phyloP scores from a whole-genome alignment of 1,140 invertebrate species.

The Pogonomyrmex barbatus region DNA sequence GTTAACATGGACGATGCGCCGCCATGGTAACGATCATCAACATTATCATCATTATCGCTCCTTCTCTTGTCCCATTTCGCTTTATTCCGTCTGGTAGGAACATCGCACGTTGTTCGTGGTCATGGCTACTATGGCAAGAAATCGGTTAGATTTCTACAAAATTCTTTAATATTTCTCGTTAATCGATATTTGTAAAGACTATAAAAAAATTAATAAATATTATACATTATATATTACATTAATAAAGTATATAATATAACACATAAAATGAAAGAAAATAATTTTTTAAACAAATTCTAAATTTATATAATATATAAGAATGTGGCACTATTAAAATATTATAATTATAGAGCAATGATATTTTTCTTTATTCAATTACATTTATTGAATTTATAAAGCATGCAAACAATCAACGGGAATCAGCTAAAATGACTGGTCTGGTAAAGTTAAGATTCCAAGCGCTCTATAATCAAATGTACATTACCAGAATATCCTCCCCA shows the following conservation, averaged over 20 bases:
- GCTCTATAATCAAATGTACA: conserved; percentile 84
- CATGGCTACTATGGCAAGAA: conserved; percentile 74
- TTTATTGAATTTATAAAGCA: conserved; percentile 41
- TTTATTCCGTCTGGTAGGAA: conserved; percentile 68
- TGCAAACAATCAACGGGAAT: background rate
- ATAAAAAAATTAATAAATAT: background rate
- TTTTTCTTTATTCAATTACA: background rate
- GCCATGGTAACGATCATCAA: conserved; percentile 83
- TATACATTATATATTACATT: no score
- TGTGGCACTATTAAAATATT: background rate
- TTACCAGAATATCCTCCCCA: conserved; percentile 79
- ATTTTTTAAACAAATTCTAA: background rate
- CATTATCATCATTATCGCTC: conserved; percentile 84
- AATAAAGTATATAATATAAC: background rate
- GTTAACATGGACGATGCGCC: conserved; percentile 77
- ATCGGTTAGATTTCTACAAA: background rate
- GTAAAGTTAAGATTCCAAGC: conserved; percentile 52
- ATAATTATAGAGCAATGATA: background rate
- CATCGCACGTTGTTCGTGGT: conserved; percentile 77
- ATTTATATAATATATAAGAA: background rate
- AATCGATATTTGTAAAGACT: background rate
- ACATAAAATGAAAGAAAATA: conserved; percentile 1
- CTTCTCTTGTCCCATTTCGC: conserved; percentile 72
- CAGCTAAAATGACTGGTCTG: conserved; percentile 33
- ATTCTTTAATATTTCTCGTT: background rate